Evolutionary conservation across 1,140 invertebrate species (phyloP), one percentile per base, ranked within the genome.

Genomic region (Cardiocondyla obscurior): DNA sequence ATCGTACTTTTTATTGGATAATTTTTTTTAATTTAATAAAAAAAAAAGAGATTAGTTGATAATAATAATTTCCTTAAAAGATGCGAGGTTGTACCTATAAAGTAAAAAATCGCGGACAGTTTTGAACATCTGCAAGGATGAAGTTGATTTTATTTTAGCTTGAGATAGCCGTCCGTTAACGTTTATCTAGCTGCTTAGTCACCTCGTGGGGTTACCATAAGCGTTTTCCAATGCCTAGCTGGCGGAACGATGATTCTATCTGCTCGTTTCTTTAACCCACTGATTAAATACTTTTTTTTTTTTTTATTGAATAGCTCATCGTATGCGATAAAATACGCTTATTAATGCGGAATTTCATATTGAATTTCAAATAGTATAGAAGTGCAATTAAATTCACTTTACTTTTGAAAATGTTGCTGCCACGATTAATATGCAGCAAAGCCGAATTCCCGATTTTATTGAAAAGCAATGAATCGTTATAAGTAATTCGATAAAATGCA

Each of bases 201-300:
- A 82, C 55, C 62, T 81, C 77, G 88, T 57, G 62, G 84, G 60
- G 62, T 72, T 64, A 76, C 84, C 89, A 83, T 92, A 92, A 92
- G 91, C 91, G 91, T 91, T 92, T 92, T 92, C 91, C 91, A 87
- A 92, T 92, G 84, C 77, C 82, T 88, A 72, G 70, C 79, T 72
- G 67, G 65, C 83, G 85, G 81, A 88, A 79, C 64, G 86, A 74
- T 55, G 76, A 51, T 64, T 81, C 60, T 72, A 74, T 87, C 62
- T 64, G 65, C 19, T 51, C 36, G 67, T 30, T 72, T 53, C 70
- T 53, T 65, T 82, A 57, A 82, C 49, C 44, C 12, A 82, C 33
- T 44, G 12, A 2, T 76, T 73, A 82, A 76, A 64, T 62, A 39
- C 42, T 33, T 60, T 25, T 64, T 82, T 33, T 60, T 25, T 64